Conservation (phyloP, 1,140 invertebrate species). For the Rhizoglyphus robini region DNA sequence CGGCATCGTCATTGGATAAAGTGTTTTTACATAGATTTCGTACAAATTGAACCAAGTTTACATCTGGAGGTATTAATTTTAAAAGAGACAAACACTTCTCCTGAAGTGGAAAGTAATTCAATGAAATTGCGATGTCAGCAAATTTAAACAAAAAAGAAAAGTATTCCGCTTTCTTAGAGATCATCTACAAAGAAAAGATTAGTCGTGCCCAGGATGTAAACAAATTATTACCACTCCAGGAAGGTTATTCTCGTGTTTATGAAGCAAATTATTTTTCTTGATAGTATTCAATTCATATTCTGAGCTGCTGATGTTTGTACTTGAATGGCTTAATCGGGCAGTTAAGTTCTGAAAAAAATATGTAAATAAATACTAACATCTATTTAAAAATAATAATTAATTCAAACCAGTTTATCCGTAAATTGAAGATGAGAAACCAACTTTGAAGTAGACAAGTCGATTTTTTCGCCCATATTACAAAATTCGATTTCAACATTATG, state of each 20-base stretch:
- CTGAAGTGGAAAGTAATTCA: constrained; percentile 59
- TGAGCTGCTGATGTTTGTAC: constrained; percentile 65
- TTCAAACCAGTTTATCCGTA: constrained; percentile 70
- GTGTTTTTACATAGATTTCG: constrained; percentile 14
- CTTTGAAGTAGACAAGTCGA: constrained; percentile 68
- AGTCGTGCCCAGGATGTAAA: not conserved
- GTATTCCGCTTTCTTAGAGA: constrained; percentile 63
- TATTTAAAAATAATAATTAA: too few relatives aligned
- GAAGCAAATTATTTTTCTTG: constrained; percentile 48
- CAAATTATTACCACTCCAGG: constrained; percentile 68
- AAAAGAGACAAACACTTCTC: constrained; percentile 71
- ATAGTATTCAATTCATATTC: constrained; percentile 69
- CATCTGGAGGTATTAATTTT: constrained; percentile 77
- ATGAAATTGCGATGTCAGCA: constrained; percentile 67
- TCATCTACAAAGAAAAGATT: constrained; percentile 41
- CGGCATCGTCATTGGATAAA: not conserved
- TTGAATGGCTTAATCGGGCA: constrained; percentile 66
- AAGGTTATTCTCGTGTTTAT: constrained; percentile 69
- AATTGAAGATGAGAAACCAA: constrained; percentile 70
- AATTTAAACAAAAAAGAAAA: constrained; percentile 78
- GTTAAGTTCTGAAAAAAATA: constrained; percentile 50
- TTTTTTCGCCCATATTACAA: constrained; percentile 70
- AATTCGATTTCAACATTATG: constrained; percentile 62
- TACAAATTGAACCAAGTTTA: constrained; percentile 10
- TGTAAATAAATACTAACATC: constrained; percentile 19